phyloP scores from a whole-genome alignment of 2,113 vertebrate species.

The Gopherus flavomarginatus region DNA sequence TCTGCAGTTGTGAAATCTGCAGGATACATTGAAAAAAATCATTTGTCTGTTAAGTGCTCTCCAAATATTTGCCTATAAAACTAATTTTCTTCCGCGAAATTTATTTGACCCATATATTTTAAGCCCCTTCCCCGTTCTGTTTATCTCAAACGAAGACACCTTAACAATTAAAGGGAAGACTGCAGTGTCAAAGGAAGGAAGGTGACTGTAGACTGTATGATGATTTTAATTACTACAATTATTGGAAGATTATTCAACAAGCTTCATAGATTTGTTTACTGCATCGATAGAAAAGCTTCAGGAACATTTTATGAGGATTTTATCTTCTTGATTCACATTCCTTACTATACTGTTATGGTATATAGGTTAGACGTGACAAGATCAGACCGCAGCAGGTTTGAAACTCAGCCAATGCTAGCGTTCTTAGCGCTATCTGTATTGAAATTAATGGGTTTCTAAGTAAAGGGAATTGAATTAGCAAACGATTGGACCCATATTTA shows the following conservation, averaged over 20 bases:
- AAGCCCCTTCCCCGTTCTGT: conserved; percentile 61
- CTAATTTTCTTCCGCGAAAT: conserved; percentile 37
- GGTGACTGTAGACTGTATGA: conserved; percentile 82
- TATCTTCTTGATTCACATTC: not conserved
- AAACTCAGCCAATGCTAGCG: not conserved
- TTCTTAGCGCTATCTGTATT: conserved; percentile 7
- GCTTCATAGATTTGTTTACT: conserved; percentile 78
- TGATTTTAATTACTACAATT: conserved; percentile 88
- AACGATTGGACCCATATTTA: conserved; percentile 38
- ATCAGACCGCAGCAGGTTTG: conserved; percentile 39
- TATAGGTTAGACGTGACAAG: not conserved
- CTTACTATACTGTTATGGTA: not conserved
- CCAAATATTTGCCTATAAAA: conserved; percentile 20
- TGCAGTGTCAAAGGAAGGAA: conserved; percentile 80
- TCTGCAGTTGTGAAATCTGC: conserved; percentile 5
- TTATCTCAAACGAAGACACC: conserved; percentile 74
- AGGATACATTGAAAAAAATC: conserved; percentile 14
- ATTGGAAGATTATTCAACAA: conserved; percentile 82
- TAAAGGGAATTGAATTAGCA: conserved; percentile 38
- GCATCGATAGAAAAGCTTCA: conserved; percentile 66
- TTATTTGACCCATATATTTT: conserved; percentile 53
- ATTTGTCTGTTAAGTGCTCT: conserved; percentile 7
- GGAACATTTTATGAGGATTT: conserved; percentile 38
- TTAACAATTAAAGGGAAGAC: conserved; percentile 76
- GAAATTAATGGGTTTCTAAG: conserved; percentile 36